phyloP scores from a whole-genome alignment of 2,888 invertebrate species.

The Standfussiana lucernea region DNA sequence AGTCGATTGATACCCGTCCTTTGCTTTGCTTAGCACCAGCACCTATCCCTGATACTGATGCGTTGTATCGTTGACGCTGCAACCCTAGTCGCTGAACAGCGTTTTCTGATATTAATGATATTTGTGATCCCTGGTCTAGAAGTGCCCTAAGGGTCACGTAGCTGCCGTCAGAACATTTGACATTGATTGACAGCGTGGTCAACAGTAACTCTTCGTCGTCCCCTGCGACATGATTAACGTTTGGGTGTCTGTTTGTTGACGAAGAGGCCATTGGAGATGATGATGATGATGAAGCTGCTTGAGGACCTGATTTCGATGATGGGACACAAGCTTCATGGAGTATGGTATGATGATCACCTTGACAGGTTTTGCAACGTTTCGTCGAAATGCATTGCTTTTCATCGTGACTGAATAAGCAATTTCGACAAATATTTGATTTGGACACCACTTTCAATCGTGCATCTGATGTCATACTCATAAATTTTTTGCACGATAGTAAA shows the following conservation, averaged over 20 bases:
- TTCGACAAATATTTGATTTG: not conserved
- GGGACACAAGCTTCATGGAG: conserved; percentile 12
- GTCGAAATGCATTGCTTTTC: conserved; percentile 6
- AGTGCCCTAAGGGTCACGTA: conserved; percentile 9
- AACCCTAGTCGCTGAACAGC: conserved; percentile 2
- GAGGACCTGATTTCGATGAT: conserved; percentile 5
- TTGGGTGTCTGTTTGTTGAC: not conserved
- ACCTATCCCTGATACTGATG: conserved; percentile 10
- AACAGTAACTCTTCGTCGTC: conserved; percentile 9
- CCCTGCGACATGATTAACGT: conserved; percentile 8
- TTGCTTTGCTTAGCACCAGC: not conserved
- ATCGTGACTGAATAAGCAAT: conserved; percentile 10
- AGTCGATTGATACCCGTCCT: conserved; percentile 8
- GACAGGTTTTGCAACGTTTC: conserved; percentile 16
- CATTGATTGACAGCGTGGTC: conserved; percentile 2
- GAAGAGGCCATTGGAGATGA: not conserved
- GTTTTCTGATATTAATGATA: conserved; percentile 22
- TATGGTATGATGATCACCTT: conserved; percentile 8
- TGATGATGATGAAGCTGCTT: conserved; percentile 1
- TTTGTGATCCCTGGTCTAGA: conserved; percentile 14
- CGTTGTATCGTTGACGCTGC: not conserved
- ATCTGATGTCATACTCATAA: not conserved
- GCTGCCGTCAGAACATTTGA: not conserved
- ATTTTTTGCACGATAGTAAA: not conserved
- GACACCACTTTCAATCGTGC: not conserved